These are phyloP conservation scores for Acleris emargana DNA, from an alignment of 2,888 invertebrate species.

Conservation along the genomic window DNA sequence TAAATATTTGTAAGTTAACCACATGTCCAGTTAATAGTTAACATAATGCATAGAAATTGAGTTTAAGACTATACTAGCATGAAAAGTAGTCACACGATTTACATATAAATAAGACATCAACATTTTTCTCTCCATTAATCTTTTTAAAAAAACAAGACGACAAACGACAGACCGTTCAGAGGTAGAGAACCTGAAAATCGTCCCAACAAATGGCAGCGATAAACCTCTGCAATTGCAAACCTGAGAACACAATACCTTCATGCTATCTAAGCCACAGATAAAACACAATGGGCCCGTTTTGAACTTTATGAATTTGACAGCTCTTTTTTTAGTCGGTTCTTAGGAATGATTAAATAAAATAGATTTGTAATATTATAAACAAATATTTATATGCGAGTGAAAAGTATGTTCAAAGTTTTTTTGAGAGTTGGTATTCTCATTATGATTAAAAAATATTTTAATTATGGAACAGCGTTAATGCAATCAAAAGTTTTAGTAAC, in stretches of 20 bases:
- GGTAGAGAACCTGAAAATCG: neutral
- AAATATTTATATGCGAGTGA: no score
- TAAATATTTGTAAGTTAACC: no score
- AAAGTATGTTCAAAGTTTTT: no score
- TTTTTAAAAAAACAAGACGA: neutral
- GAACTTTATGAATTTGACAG: slow-evolving; percentile 17
- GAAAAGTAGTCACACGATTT: no score
- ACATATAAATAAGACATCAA: no score
- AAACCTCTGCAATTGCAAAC: neutral
- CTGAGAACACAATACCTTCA: slow-evolving; percentile 2
- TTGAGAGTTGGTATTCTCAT: no score
- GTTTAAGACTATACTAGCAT: no score
- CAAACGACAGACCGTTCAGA: neutral
- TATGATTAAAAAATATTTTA: no score
- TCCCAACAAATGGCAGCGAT: slow-evolving; percentile 4
- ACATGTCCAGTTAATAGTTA: no score
- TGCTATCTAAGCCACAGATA: slow-evolving; percentile 1
- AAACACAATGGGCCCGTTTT: slow-evolving; percentile 2
- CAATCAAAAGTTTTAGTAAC: no score
- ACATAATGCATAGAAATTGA: no score
- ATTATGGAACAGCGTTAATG: no score
- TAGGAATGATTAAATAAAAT: neutral
- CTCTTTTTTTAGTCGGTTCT: neutral
- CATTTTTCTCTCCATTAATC: neutral
- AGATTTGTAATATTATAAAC: neutral